Conservation (phyloP, 2,888 invertebrate species). For the Syrphus vitripennis region DNA sequence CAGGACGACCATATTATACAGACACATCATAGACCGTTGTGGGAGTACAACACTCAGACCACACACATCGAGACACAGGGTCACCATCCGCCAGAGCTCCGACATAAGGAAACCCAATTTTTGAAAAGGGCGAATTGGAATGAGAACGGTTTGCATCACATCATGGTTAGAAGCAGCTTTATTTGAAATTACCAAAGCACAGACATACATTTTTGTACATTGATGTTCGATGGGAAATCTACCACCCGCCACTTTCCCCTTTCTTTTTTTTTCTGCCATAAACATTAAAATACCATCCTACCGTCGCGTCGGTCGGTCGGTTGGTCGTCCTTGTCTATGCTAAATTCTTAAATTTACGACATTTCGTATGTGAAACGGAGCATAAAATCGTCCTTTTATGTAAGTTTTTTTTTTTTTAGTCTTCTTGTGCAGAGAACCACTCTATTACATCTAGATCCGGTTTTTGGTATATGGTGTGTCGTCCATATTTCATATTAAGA, state of each 20-base stretch:
- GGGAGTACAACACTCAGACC: neutral
- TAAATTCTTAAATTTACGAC: conserved; percentile 70
- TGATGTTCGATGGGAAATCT: conserved; percentile 39
- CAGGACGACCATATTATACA: conserved; percentile 37
- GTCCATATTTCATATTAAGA: conserved; percentile 61
- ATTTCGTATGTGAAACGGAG: conserved; percentile 66
- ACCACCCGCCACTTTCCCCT: conserved; percentile 8
- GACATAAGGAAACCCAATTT: neutral
- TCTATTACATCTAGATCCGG: neutral
- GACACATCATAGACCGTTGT: neutral
- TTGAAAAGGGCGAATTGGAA: conserved; percentile 19
- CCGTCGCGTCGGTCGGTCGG: too few species aligned
- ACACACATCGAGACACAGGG: conserved; percentile 37
- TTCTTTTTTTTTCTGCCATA: neutral
- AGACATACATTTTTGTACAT: conserved; percentile 31
- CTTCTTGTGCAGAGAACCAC: neutral
- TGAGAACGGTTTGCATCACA: conserved; percentile 36
- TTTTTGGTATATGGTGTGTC: conserved; percentile 11
- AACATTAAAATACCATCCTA: conserved; percentile 28
- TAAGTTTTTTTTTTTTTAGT: neutral
- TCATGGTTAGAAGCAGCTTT: conserved; percentile 48
- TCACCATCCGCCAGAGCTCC: conserved; percentile 14
- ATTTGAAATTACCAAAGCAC: conserved; percentile 50
- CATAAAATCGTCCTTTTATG: conserved; percentile 67
- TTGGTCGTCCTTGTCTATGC: conserved; percentile 32